Conservation (phyloP, 2,888 invertebrate species). For the Volucella bombylans region DNA sequence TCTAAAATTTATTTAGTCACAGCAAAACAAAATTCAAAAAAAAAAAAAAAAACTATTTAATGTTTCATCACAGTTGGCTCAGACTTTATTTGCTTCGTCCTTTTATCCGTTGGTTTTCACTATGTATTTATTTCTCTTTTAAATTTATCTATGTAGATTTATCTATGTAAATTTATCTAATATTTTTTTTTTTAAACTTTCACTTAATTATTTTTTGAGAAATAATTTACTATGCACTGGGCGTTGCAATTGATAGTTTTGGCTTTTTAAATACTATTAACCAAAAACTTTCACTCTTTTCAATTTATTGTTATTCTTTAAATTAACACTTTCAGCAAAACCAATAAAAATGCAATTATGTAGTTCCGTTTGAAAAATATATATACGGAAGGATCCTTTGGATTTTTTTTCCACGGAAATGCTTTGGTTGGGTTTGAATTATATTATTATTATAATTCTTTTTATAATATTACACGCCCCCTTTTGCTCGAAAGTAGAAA, state of each 20-base stretch:
- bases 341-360: neutral
- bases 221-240: conserved; percentile 45
- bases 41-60: conserved; percentile 28
- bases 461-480: conserved; percentile 38
- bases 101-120: neutral
- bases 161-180: neutral
- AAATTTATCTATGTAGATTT: neutral
- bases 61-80: conserved; percentile 58
- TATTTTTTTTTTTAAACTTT: conserved; percentile 39
- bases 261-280: conserved; percentile 37
- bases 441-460: conserved; percentile 1
- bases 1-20: conserved; percentile 40
- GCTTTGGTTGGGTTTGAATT: neutral
- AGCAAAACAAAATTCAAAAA: conserved; percentile 22
- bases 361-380: conserved; percentile 32
- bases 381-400: neutral
- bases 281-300: conserved; percentile 71
- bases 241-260: conserved; percentile 56
- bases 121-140: neutral
- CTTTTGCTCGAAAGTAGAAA: conserved; percentile 41
- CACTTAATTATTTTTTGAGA: conserved; percentile 37
- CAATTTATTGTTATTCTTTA: conserved; percentile 10
- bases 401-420: conserved; percentile 10
- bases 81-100: conserved; percentile 40
- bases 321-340: neutral